Base-by-base conservation (phyloP, 2,113 vertebrate species). In the Melanerpes aurifrons region DNA sequence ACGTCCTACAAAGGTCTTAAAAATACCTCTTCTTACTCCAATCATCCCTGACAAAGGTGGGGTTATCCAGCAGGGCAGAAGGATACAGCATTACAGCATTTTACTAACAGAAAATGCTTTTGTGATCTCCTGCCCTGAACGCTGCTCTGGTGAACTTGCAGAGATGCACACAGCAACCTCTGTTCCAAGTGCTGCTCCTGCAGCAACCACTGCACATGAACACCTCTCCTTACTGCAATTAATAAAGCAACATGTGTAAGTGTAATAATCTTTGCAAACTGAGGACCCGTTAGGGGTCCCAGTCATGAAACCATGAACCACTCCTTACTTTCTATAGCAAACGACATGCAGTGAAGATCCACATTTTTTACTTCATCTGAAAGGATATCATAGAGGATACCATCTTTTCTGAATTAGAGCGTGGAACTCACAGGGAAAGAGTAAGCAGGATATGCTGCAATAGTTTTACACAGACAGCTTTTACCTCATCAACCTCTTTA, bases 241-340 rank as follows among this genome's bases (percentile, higher is more conserved):
- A n/a, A 29, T 3, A 14, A 19, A 71, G 31, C 43, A 70, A 50
- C 1, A 1, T 43, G n/a, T 2, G 2, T 0, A 2, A 48, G 10
- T 19, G 4, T 25, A 13, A 19, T 0, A 37, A 22, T 13, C 54
- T 58, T 50, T 29, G 25, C 7, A 87, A 47, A 35, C 2, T 15
- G 17, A 18, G 15, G 26, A 66, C 1, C 1, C 1, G 35, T 15
- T 75, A 25, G 21, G 6, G 6, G 9, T 47, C 54, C 20, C 48
- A 58, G 29, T 31, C 40, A 28, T 10, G 26, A 62, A 59, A 22
- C 29, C 20, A 67, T 29, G 53, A 48, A 62, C 25, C 8, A 45
- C 56, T n/a, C 6, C 82, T 62, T 72, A n/a, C 10, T 40, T 68
- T 58, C 31, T 64, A 0, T 17, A 56, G 48, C 37, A 72, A 77